phyloP scores from a whole-genome alignment of 2,113 vertebrate genomes.

The Cephalopholis sonnerati region DNA sequence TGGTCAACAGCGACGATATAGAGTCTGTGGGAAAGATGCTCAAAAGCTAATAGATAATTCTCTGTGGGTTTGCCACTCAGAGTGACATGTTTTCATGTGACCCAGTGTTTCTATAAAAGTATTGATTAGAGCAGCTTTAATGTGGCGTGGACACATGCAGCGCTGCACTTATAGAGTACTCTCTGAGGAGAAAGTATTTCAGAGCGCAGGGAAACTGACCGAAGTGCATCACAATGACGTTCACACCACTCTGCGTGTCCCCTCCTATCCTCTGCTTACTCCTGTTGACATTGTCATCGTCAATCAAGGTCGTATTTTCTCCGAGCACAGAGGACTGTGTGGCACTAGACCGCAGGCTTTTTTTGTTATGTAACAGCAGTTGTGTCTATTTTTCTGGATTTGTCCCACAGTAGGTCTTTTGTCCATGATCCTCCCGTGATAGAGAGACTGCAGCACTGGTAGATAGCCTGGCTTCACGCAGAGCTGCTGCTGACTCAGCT shows the following conservation, averaged over 20 bases:
- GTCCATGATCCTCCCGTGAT: constrained; percentile 4
- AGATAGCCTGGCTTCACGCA: constrained; percentile 14
- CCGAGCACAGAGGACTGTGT: background rate
- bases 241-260: background rate
- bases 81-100: background rate
- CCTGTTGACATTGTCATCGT: constrained; percentile 31
- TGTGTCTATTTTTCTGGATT: constrained; percentile 31
- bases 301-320: constrained; percentile 37
- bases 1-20: too few relatives aligned
- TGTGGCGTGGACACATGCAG: too few relatives aligned
- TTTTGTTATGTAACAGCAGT: constrained; percentile 46
- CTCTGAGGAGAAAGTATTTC: background rate
- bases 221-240: background rate
- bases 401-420: constrained; percentile 29
- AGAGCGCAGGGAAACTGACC: background rate
- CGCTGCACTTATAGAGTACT: background rate
- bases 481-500: constrained; percentile 47
- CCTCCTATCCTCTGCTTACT: background rate
- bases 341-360: constrained; percentile 33
- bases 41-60: too few relatives aligned
- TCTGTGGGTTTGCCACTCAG: too few relatives aligned
- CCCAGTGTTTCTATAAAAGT: background rate
- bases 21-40: too few relatives aligned
- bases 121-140: background rate
- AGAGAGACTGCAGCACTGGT: background rate